Evolutionary conservation across 2,113 vertebrate genomes (phyloP).

Genomic region (Gambusia affinis): DNA sequence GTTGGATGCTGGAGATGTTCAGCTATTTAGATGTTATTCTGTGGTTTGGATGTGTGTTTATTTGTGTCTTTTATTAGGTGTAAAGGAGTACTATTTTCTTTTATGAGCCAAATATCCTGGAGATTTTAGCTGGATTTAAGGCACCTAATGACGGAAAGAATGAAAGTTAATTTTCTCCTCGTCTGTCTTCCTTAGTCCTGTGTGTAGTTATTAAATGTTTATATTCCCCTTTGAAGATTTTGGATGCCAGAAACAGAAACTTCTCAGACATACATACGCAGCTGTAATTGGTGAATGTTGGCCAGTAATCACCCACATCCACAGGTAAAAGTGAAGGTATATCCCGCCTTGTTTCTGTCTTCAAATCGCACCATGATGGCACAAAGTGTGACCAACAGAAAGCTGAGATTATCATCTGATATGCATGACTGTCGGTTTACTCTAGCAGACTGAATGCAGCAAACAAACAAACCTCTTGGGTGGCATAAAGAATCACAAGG

Average conservation of each 20-base stretch:
- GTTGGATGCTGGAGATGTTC: conserved; percentile 7
- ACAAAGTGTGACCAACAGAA: conserved; percentile 28
- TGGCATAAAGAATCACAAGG: conserved; percentile 13
- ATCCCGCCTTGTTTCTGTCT: conserved; percentile 16
- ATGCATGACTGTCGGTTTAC: conserved; percentile 24
- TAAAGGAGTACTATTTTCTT: conserved; percentile 52
- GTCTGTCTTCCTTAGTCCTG: conserved; percentile 19
- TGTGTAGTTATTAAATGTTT: conserved; percentile 52
- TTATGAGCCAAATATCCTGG: conserved; percentile 54
- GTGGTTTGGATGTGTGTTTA: conserved; percentile 38
- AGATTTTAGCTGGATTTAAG: conserved; percentile 40
- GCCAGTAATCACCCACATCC: conserved; percentile 24
- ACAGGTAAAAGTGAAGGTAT: conserved; percentile 43
- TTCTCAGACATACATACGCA: conserved; percentile 12
- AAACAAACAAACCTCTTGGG: conserved; percentile 34
- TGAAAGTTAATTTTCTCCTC: conserved; percentile 29
- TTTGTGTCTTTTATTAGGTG: conserved; percentile 54
- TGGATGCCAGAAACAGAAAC: conserved; percentile 3
- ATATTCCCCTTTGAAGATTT: conserved; percentile 48
- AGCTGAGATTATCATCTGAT: conserved; percentile 8
- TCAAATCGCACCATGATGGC: background rate
- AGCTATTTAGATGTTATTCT: conserved; percentile 29
- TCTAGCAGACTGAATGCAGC: conserved; percentile 2
- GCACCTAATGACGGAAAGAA: conserved; percentile 43
- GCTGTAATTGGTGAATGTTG: conserved; percentile 23